phyloP scores from a whole-genome alignment of 1,140 invertebrate genomes.

The Pseudomyrmex cubaensis region DNA sequence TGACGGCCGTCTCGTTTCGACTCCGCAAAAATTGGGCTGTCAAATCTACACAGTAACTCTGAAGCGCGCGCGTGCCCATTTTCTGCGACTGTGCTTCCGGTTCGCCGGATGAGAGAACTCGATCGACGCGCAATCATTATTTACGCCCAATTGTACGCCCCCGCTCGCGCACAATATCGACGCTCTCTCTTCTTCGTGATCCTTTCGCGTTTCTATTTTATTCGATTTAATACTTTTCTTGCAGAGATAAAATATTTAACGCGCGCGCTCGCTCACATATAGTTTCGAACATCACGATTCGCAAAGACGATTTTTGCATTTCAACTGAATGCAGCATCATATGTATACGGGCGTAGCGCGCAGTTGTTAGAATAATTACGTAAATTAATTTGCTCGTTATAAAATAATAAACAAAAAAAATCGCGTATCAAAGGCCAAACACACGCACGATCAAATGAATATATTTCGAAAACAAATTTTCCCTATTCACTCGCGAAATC shows the following conservation, averaged over 20 bases:
- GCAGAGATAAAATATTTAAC: not conserved
- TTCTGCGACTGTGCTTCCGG: conserved; percentile 47
- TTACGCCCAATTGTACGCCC: conserved; percentile 29
- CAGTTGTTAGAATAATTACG: conserved; percentile 1
- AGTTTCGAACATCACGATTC: not conserved
- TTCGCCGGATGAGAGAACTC: conserved; percentile 22
- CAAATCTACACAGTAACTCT: conserved; percentile 41
- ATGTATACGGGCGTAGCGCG: not conserved
- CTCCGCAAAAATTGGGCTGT: conserved; percentile 51
- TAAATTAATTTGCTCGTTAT: conserved; percentile 38
- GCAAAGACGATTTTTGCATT: not conserved
- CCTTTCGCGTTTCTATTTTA: not conserved
- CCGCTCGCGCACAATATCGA: conserved; percentile 11
- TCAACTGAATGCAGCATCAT: too few species aligned
- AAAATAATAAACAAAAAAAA: conserved; percentile 16
- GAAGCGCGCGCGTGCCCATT: conserved; percentile 15
- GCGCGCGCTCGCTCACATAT: not conserved
- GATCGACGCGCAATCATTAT: conserved; percentile 48
- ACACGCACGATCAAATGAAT: conserved; percentile 41
- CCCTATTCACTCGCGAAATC: conserved; percentile 9
- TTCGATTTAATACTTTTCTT: not conserved
- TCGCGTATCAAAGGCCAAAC: conserved; percentile 8
- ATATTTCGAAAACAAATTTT: conserved; percentile 40
- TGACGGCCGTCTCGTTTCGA: conserved; percentile 43
- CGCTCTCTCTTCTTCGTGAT: not conserved